Base-by-base conservation (phyloP, 2,797 vertebrate species). In the Galagoides demidoff region DNA sequence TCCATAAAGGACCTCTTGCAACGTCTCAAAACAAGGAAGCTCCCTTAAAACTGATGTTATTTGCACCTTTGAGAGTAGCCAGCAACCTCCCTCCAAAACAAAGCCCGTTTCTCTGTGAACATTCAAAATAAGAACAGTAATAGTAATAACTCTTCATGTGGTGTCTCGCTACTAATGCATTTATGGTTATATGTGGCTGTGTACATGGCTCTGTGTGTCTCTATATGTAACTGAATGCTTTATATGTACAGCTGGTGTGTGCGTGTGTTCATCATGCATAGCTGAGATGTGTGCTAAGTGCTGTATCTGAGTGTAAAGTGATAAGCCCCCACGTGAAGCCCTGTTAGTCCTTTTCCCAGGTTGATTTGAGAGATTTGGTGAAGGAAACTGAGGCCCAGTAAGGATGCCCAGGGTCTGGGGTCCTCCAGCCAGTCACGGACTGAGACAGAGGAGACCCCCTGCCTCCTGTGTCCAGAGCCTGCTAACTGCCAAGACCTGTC, bases 251-350 rank as follows among this genome's bases (percentile, higher is more conserved):
- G 52, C 5, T 3, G 25, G 20, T 3, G 19, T 23, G 9, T 17
- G 68, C 7, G 0, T 25, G 39, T 79, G 27, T 14, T 13, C 17
- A 0, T 2, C 4, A 9, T 19, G 1, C 11, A 0, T 0, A 0
- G 19, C 59, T 57, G 49, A 37, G 25, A 27, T 12, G n/a, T 7
- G 8, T 10, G 2, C 57, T 34, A 23, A 17, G 2, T 31, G 29
- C 23, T 31, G 0, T 49, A 2, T n/a, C 37, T 20, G 27, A 16
- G 43, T 8, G 19, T 34, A 55, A 71, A 43, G 13, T 9, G 0
- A 49, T 49, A 22, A 57, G 22, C 11, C 49, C 45, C 19, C 23
- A 25, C 25, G 2, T 9, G 74, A 34, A 29, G n/a, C 49, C 37
- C n/a, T 7, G 34, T 29, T 31, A 2, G 1, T 61, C 82, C 43